These are phyloP conservation scores for Gallinago jamesoni DNA, from an alignment of 2,113 vertebrate genomes.

Conservation along the genomic window DNA sequence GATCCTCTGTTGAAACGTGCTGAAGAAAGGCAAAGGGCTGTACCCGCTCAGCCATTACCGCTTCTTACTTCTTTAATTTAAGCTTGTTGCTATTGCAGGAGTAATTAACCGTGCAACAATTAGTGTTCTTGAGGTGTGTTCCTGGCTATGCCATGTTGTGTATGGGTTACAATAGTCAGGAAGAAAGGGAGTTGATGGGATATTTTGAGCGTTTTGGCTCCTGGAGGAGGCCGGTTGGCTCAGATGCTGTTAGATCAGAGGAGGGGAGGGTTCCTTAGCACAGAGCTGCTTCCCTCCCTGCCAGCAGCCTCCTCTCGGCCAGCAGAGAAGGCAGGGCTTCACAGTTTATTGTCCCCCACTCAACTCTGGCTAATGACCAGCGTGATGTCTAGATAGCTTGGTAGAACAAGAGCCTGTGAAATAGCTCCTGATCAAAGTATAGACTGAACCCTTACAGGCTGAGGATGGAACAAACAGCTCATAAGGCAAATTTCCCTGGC, in stretches of 20 bases:
- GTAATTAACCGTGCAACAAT: neutral
- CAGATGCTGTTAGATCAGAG: neutral
- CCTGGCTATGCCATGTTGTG: neutral
- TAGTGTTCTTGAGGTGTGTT: neutral
- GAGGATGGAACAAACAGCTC: neutral
- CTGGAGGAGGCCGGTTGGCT: neutral
- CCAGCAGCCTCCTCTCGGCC: neutral
- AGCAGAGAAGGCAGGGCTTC: neutral
- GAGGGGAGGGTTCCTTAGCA: neutral
- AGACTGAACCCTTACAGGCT: neutral
- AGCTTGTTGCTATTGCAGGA: neutral
- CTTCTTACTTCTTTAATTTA: neutral
- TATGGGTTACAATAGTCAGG: neutral
- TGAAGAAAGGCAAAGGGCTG: slow-evolving; percentile 50
- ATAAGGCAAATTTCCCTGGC: neutral
- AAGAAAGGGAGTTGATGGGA: neutral
- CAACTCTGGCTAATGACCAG: neutral
- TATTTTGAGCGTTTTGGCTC: neutral
- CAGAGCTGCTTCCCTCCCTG: neutral
- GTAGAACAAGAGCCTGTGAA: neutral
- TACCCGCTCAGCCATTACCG: neutral
- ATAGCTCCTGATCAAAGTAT: neutral
- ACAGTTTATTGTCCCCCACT: neutral
- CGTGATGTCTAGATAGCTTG: neutral
- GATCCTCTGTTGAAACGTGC: slow-evolving; percentile 64